Base-by-base conservation (phyloP, 2,888 invertebrate species). In the Drosophila formosana region DNA sequence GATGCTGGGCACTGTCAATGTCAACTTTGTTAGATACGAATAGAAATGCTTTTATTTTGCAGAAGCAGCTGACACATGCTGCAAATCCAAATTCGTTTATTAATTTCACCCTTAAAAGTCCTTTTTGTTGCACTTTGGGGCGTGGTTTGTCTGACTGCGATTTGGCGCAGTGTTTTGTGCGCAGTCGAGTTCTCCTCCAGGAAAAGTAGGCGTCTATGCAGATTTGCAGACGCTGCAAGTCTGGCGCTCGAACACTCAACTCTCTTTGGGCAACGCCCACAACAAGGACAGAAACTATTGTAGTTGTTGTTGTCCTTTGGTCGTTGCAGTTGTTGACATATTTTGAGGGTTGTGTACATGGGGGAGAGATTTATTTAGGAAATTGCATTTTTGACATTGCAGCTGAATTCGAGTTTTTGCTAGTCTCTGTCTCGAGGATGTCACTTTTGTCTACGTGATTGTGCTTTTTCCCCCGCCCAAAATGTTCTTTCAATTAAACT, bases 181-280 rank as follows among this genome's bases (percentile, higher is more conserved):
- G 83, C 83, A 88, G 72, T 39, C 67, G 53, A 60, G 51, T 82
- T 86, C 88, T 88, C 88, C 88, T 82, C 61, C 66, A 72, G 67
- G 53, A 66, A 66, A 63, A 66, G 75, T 70, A 75, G 64, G 79
- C 71, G 75, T 70, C 88, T 78, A 88, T 86, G 83, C 86, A 86
- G 87, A 88, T 86, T 80, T 88, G 83, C 83, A 83, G 83, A 85
- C 88, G 83, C 88, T 83, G 83, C 83, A 83, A 80, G 80, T 73
- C 23, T 11, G 9, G 11, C 11, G 13, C 4, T 11, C 28, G 41
- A 8, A 67, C 65, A 67, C 47, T 58, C 49, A 47, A 34, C 43
- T 43, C 41, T 47, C 47, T 9, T 70, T 47, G 43, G 88, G 88
- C 67, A 82, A 88, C 83, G 88, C 83, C 83, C 83, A 85, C 83